Evolutionary conservation across 1,140 invertebrate genomes (phyloP).

Genomic region (Penaeus vannamei): DNA sequence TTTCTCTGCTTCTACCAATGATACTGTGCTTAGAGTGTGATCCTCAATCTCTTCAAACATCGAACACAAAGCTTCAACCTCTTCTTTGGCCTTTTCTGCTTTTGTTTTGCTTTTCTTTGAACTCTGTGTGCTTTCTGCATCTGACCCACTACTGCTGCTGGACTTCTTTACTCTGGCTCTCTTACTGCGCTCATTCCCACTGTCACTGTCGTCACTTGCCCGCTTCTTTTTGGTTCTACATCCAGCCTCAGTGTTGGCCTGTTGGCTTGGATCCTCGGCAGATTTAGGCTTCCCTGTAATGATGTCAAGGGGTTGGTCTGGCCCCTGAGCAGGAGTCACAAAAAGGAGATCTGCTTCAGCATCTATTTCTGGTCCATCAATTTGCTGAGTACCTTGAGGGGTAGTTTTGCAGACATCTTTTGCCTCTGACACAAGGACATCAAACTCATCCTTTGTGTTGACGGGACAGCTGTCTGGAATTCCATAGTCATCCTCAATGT

Average conservation of each 20-base stretch:
- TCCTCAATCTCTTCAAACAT: constrained; percentile 50
- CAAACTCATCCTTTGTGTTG: constrained; percentile 51
- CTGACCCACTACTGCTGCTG: constrained; percentile 20
- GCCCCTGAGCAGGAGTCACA: constrained; percentile 47
- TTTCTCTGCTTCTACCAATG: constrained; percentile 30
- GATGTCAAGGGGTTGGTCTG: neutral
- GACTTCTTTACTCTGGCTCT: constrained; percentile 3
- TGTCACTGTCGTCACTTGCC: neutral
- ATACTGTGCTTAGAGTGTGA: constrained; percentile 20
- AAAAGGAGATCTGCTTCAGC: constrained; percentile 33
- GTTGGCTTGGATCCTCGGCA: neutral
- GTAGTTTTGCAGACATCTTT: neutral
- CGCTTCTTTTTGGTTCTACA: neutral
- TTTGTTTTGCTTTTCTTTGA: constrained; percentile 4
- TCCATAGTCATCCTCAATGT: constrained; percentile 28
- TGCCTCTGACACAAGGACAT: constrained; percentile 39
- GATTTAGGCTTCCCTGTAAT: neutral
- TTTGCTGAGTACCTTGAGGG: neutral
- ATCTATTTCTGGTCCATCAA: neutral
- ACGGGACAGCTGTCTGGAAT: constrained; percentile 57
- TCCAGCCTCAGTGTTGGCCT: neutral
- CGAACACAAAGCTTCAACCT: constrained; percentile 4
- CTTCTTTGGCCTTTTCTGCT: constrained; percentile 40
- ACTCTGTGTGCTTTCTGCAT: neutral
- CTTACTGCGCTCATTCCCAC: neutral